A percentile compares a stretch with the other conserved stretches of the same genome.
These are phyloP conservation scores for Pseudoatta argentina DNA, from an alignment of 1,140 invertebrate genomes.

Conservation along the genomic window DNA sequence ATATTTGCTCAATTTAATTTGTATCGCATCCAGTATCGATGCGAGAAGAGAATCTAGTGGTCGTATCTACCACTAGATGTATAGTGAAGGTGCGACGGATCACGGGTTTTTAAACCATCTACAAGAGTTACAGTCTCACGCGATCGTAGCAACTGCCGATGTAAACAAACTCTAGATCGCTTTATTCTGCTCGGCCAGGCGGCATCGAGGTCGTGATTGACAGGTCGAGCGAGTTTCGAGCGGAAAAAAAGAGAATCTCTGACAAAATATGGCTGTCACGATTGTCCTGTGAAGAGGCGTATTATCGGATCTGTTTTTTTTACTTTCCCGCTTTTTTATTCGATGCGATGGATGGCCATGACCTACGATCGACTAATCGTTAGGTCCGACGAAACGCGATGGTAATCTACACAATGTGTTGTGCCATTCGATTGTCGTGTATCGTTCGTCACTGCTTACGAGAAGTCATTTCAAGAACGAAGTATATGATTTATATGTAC, in stretches of 20 bases:
- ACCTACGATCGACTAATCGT: constrained; percentile 34
- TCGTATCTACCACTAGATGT: background rate
- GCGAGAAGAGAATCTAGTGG: background rate
- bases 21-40: background rate
- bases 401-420: background rate
- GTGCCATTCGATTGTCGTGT: background rate
- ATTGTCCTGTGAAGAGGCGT: constrained; percentile 42
- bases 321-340: background rate
- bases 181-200: constrained; percentile 71
- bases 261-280: constrained; percentile 41
- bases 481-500: background rate
- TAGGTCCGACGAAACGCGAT: constrained; percentile 15
- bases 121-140: constrained; percentile 25
- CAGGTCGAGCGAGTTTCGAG: constrained; percentile 30
- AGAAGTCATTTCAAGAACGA: constrained; percentile 9
- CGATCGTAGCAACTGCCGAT: constrained; percentile 41
- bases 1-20: background rate
- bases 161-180: constrained; percentile 67
- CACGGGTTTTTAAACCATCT: constrained; percentile 26
- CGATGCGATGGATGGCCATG: background rate
- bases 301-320: constrained; percentile 34
- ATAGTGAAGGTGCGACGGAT: background rate
- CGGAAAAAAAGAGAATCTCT: constrained; percentile 39
- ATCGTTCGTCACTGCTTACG: constrained; percentile 14
- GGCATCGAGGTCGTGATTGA: constrained; percentile 65